Conservation (phyloP, 2,888 invertebrate genomes). For the Hoplodrina ambigua region DNA sequence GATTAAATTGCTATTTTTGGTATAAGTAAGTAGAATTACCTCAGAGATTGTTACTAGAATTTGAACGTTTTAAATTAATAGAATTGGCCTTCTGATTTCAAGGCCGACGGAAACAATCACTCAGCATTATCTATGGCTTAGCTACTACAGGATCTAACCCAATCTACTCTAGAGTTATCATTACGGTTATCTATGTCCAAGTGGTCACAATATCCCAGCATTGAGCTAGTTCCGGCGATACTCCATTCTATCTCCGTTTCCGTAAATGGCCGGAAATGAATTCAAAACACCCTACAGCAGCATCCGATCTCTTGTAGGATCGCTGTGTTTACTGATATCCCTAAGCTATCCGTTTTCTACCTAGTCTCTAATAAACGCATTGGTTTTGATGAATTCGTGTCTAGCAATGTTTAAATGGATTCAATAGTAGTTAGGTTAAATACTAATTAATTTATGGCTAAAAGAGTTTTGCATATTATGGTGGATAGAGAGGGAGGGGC, state of each 20-base stretch:
- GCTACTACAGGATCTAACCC: neutral
- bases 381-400: constrained; percentile 8
- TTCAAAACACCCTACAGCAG: constrained; percentile 84
- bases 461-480: too few species aligned
- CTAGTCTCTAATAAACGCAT: constrained; percentile 4
- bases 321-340: constrained; percentile 60
- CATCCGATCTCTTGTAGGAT: constrained; percentile 77
- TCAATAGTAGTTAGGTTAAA: too few species aligned
- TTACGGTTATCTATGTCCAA: constrained; percentile 58
- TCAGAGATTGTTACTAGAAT: too few species aligned
- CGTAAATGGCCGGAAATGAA: constrained; percentile 85
- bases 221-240: constrained; percentile 79
- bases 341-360: constrained; percentile 17
- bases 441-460: too few species aligned
- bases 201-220: constrained; percentile 75
- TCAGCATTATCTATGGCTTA: neutral
- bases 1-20: too few species aligned
- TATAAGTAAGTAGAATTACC: too few species aligned
- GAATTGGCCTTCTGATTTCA: neutral
- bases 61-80: too few species aligned
- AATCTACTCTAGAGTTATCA: constrained; percentile 46
- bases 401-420: neutral
- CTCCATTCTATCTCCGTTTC: constrained; percentile 83
- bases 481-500: too few species aligned
- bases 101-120: neutral